Conservation (phyloP, 64 coral and sea anemone genomes). For the Porites australiensis region DNA sequence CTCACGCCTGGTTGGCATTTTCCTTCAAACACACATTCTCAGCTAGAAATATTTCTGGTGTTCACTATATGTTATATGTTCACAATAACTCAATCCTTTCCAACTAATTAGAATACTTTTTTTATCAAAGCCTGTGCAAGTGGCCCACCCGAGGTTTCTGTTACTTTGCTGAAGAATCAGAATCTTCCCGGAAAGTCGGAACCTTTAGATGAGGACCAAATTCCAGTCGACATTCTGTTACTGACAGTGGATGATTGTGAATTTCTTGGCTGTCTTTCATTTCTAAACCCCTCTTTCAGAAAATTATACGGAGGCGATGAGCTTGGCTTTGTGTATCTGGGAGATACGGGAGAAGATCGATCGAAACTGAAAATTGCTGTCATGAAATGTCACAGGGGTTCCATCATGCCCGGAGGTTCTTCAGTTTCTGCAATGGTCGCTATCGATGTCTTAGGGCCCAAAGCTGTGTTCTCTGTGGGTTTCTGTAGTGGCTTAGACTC, state of each 20-base stretch:
- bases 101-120: too few relatives aligned
- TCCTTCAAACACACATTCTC: too few relatives aligned
- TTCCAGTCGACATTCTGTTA: not conserved
- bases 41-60: too few relatives aligned
- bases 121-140: not conserved
- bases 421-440: not conserved
- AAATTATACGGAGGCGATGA: not conserved
- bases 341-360: not conserved
- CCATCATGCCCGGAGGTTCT: not conserved
- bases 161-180: not conserved
- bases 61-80: too few relatives aligned
- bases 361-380: too few relatives aligned
- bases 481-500: not conserved
- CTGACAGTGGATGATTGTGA: constrained; percentile 11
- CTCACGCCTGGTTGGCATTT: too few relatives aligned
- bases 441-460: not conserved
- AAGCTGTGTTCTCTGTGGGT: not conserved
- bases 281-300: not conserved
- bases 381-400: too few relatives aligned
- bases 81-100: too few relatives aligned
- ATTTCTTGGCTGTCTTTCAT: not conserved
- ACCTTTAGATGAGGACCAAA: too few relatives aligned
- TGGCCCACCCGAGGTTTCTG: not conserved
- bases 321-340: constrained; percentile 12
- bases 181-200: not conserved